phyloP scores from a whole-genome alignment of 2,888 invertebrate genomes.

The Synanthedon andrenaeformis region DNA sequence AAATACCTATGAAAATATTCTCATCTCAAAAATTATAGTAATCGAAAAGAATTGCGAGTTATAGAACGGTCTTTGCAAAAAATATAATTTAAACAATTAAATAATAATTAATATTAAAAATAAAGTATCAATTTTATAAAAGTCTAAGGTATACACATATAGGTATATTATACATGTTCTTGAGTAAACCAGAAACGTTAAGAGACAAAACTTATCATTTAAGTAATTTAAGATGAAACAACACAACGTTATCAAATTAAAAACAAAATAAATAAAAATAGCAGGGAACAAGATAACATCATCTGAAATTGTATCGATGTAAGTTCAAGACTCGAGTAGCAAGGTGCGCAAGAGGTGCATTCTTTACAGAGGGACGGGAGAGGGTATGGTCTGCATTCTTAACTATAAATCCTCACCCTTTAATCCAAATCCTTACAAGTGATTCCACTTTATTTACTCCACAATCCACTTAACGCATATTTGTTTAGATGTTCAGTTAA shows the following conservation, averaged over 20 bases:
- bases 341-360: slow-evolving; percentile 64
- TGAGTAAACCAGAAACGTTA: neutral
- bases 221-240: too few species aligned
- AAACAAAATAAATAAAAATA: neutral
- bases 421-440: slow-evolving; percentile 23
- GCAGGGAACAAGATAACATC: slow-evolving; percentile 23
- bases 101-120: too few species aligned
- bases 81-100: too few species aligned
- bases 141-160: neutral
- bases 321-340: slow-evolving; percentile 12
- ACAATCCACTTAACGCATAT: slow-evolving; percentile 30
- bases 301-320: slow-evolving; percentile 20
- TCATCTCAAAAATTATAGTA: too few species aligned
- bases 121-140: too few species aligned
- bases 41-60: too few species aligned
- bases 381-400: slow-evolving; percentile 60
- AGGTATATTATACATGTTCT: neutral
- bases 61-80: too few species aligned
- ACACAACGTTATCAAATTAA: too few species aligned
- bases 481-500: slow-evolving; percentile 31
- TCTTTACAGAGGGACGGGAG: slow-evolving; percentile 62
- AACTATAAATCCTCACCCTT: slow-evolving; percentile 50
- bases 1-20: too few species aligned
- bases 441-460: slow-evolving; percentile 3
- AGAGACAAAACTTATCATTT: neutral